Evolutionary conservation across 2,888 invertebrate genomes (phyloP), one percentile per base, ranked within the genome.

Genomic region (Eurois occulta): DNA sequence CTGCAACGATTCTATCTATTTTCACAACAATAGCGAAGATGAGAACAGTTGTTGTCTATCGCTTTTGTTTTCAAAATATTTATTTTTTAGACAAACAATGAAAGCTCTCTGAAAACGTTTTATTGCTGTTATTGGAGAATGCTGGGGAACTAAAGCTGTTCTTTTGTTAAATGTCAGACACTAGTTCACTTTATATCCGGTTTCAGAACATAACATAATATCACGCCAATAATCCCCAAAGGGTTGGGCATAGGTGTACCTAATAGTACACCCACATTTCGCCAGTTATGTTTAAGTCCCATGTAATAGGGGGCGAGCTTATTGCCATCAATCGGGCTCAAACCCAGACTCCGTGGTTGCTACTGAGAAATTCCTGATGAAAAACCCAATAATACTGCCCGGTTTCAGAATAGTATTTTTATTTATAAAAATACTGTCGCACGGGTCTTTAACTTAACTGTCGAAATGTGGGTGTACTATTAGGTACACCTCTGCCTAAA

Each of bases 61-160:
- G 76, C 69, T 67, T 70, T 81, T 78, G 81, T 81, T 84, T 81
- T 65, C 52, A 38, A 77, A 72, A 72, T 71, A 68, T 73, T 41
- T 65, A 4, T n/a, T 16, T 64, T 65, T 41, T n/a, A n/a, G 41
- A 41, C 55, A 72, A 55, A 71, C 66, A 67, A 70, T 58, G 69
- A 65, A 35, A 74, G 55, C 65, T 72, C 43, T 74, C 66, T 70
- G 28, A 21, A 58, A 80, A 70, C 46, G 35, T 72, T 75, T 72
- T 62, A 35, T 41, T 35, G 69, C 32, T 60, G 64, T 62, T 60
- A 70, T 72, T 62, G 55, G 28, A 75, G 69, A 46, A 41, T 41
- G 48, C 35, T 52, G 52, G 16, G 35, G 18, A 32, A 41, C 48
- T 24, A 18, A 52, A 78, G 58, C 35, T 62, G 60, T 73, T 72